Evolutionary conservation across 2,113 vertebrate species (phyloP), one percentile per base, ranked within the genome.

Genomic region (Lepus timidus): DNA sequence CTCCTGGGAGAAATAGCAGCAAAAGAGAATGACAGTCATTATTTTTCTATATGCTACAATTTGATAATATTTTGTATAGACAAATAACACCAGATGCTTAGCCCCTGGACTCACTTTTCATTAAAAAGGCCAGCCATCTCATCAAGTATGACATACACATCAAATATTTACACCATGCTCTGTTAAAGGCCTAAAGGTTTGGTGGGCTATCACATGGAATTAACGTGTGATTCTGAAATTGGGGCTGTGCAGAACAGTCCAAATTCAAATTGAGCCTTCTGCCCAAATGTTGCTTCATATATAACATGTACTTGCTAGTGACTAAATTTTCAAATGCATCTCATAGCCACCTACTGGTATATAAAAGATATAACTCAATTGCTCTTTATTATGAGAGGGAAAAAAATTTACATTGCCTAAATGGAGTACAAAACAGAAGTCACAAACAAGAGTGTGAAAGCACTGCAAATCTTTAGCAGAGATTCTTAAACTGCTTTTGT

Each of bases 71-170:
- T 95, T 88, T 92, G 39, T 55, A 85, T 96, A 95, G 93, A 93
- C 73, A 70, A 58, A 0, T 80, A 89, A 0, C 89, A 93, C 58
- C 95, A 96, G 92, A 92, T 96, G 93, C 90, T 64, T 96, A 62
- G 88, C 96, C 88, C 90, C 85, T 90, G 74, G 95, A 96, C 88
- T 88, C 76, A 33, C 64, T 94, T 82, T 96, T 96, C 89, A 85
- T 71, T 73, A 88, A 76, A 91, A 97, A 94, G 71, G n/a, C 52
- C 91, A 88, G 88, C 73, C 97, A 95, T 88, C 78, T 88, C 90
- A 94, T 79, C 84, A 79, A 96, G 64, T 62, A 51, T 61, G 93
- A 91, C 68, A 23, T 51, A 88, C 55, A 90, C 39, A 95, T 93
- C n/a, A 67, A 79, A 83, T 68, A 64, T 90, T 96, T 90, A 74